These are phyloP conservation scores for Berghia stephanieae DNA, from an alignment of 1,140 invertebrate species.

Conservation along the genomic window DNA sequence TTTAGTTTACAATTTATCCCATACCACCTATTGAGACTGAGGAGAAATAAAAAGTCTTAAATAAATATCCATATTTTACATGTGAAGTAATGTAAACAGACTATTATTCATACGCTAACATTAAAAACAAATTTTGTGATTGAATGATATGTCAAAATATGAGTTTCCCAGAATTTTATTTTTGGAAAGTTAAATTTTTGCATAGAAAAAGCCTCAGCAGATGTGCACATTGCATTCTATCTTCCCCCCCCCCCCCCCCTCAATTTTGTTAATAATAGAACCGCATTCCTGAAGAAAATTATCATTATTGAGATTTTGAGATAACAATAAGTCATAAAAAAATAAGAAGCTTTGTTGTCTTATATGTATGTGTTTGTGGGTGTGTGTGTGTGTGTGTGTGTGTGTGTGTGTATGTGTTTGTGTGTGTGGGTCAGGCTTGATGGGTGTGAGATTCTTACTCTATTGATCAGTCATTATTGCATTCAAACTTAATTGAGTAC, in stretches of 20 bases:
- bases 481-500: conserved; percentile 57
- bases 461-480: conserved; percentile 57
- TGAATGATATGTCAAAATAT: background rate
- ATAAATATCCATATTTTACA: too few relatives aligned
- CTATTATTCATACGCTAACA: background rate
- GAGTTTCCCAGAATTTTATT: background rate
- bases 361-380: conserved; percentile 5
- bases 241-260: too few relatives aligned
- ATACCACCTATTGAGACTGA: background rate
- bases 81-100: background rate
- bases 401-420: background rate
- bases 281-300: too few relatives aligned
- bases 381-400: background rate
- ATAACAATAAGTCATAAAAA: background rate
- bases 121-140: background rate
- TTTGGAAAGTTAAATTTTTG: background rate
- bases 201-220: too few relatives aligned
- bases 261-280: too few relatives aligned
- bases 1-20: background rate
- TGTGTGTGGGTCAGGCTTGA: conserved; percentile 27
- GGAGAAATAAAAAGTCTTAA: conserved; percentile 1
- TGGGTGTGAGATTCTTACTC: conserved; percentile 47
- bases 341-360: background rate
- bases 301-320: too few relatives aligned
- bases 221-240: too few relatives aligned